Evolutionary conservation across 2,113 vertebrate genomes (phyloP).

Genomic region (Sinocyclocheilus rhinocerous): DNA sequence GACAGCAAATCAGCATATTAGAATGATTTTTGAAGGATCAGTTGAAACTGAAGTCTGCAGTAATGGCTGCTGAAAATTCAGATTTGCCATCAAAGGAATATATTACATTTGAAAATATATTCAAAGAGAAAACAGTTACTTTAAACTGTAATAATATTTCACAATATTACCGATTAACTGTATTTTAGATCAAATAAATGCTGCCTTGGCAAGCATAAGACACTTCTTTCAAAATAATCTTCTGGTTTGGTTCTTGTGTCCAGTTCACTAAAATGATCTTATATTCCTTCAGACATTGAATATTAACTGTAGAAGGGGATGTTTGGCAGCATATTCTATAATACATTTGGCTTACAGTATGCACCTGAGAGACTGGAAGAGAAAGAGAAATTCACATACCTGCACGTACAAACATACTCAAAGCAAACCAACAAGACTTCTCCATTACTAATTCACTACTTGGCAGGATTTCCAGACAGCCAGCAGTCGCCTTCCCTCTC

Average conservation of each 20-base stretch:
- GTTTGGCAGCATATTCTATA: slow-evolving; percentile 3
- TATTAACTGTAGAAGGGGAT: background rate
- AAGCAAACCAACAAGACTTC: slow-evolving; percentile 57
- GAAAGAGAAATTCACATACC: background rate
- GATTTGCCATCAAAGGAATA: background rate
- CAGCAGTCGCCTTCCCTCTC: slow-evolving; percentile 51
- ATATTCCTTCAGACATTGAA: background rate
- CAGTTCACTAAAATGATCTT: background rate
- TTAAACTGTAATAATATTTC: background rate
- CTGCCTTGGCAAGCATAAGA: too few species aligned
- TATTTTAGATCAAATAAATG: too few species aligned
- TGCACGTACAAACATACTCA: slow-evolving; percentile 40
- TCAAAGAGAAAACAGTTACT: background rate
- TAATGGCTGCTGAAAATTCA: too few species aligned
- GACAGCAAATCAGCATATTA: too few species aligned
- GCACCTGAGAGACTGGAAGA: slow-evolving; percentile 59
- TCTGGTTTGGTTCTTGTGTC: slow-evolving; percentile 1
- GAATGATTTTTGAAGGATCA: background rate
- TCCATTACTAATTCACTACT: slow-evolving; percentile 71
- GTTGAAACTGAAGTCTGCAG: background rate
- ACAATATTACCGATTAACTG: background rate
- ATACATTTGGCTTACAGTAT: slow-evolving; percentile 49
- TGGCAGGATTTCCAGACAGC: background rate
- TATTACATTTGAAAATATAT: background rate
- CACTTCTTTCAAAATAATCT: too few species aligned